These are phyloP conservation scores for Hylia prasina DNA, from an alignment of 2,113 vertebrate genomes.

Conservation along the genomic window DNA sequence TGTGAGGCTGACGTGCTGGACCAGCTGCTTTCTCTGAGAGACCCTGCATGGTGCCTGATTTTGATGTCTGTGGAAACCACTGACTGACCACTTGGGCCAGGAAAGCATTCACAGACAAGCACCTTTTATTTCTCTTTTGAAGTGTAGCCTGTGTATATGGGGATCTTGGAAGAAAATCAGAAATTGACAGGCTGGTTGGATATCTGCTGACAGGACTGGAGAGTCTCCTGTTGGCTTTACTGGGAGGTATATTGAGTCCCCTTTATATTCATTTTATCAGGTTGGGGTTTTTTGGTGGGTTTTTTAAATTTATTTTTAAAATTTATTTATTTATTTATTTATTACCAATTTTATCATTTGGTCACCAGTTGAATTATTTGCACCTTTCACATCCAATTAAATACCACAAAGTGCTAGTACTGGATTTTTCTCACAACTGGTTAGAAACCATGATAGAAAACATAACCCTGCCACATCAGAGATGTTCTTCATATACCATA, in stretches of 20 bases:
- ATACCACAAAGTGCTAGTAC: neutral
- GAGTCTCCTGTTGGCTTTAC: neutral
- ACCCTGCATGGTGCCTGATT: rapidly evolving
- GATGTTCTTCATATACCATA: neutral
- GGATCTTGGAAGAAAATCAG: neutral
- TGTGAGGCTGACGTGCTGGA: neutral
- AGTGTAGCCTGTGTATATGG: neutral
- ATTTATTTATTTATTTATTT: neutral
- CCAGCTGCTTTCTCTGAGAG: neutral
- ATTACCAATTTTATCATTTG: neutral
- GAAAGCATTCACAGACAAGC: neutral
- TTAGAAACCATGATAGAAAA: conserved; percentile 36
- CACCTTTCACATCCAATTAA: neutral
- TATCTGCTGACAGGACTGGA: neutral
- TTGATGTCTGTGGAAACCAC: neutral
- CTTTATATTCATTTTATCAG: neutral
- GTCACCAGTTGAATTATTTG: neutral
- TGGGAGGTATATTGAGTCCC: neutral
- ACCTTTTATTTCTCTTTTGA: neutral
- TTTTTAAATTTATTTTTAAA: neutral
- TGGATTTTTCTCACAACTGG: neutral
- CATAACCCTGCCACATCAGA: conserved; percentile 28
- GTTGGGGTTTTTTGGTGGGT: no score
- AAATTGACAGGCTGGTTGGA: neutral
- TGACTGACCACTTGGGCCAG: neutral